Conservation (phyloP, 2,113 vertebrate species). For the Albula goreensis region DNA sequence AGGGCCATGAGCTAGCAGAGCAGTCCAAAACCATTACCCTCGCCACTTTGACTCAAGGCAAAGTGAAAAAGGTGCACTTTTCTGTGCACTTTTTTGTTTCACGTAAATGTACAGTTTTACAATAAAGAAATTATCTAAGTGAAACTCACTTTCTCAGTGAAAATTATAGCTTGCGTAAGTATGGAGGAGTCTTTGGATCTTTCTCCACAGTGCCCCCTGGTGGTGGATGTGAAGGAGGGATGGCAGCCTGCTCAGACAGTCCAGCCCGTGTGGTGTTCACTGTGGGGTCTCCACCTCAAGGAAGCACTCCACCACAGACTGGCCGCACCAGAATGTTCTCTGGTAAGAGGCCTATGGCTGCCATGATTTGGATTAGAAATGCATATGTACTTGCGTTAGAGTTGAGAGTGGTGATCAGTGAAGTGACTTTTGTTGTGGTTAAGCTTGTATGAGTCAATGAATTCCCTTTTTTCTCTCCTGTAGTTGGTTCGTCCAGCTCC, state of each 20-base stretch:
- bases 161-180: too few species aligned
- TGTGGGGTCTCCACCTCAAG: constrained; percentile 80
- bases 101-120: too few species aligned
- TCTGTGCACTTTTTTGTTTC: too few species aligned
- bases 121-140: too few species aligned
- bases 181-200: background rate
- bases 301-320: constrained; percentile 75
- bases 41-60: too few species aligned
- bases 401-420: too few species aligned
- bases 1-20: too few species aligned
- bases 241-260: constrained; percentile 68
- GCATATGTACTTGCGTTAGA: too few species aligned
- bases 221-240: constrained; percentile 63
- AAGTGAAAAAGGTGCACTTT: too few species aligned
- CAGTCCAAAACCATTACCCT: too few species aligned
- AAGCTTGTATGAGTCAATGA: background rate
- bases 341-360: constrained; percentile 62
- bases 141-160: too few species aligned
- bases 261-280: constrained; percentile 80
- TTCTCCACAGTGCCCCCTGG: constrained; percentile 75
- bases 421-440: too few species aligned
- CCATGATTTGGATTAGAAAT: background rate
- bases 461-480: constrained; percentile 21
- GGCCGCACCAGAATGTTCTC: constrained; percentile 76
- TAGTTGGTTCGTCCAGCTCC: constrained; percentile 80